These are phyloP conservation scores for Lepus oiostolus DNA, from an alignment of 2,797 vertebrate genomes.

Conservation along the genomic window DNA sequence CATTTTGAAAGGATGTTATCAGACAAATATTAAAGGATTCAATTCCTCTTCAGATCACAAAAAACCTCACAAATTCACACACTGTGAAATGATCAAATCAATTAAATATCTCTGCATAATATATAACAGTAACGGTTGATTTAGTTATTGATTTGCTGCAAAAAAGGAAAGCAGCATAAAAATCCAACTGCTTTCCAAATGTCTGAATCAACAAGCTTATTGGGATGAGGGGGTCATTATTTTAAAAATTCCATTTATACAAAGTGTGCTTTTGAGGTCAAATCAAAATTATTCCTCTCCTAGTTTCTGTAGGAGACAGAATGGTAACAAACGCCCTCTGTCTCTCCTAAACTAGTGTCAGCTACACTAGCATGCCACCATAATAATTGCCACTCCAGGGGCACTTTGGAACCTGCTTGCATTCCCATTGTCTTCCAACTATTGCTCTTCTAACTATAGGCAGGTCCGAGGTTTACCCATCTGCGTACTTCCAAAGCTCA, in stretches of 20 bases:
- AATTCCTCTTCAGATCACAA: background rate
- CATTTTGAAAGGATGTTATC: conserved; percentile 49
- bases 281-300: conserved; percentile 22
- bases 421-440: background rate
- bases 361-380: background rate
- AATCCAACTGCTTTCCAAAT: conserved; percentile 49
- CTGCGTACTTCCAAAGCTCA: background rate
- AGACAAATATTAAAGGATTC: conserved; percentile 54
- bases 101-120: conserved; percentile 3
- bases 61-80: conserved; percentile 9
- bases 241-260: conserved; percentile 4
- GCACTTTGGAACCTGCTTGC: background rate
- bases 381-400: background rate
- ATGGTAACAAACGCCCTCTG: background rate
- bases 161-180: conserved; percentile 48
- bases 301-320: conserved; percentile 4
- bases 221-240: background rate
- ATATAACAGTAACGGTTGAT: background rate
- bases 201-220: conserved; percentile 16
- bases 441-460: background rate
- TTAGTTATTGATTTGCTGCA: background rate
- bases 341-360: background rate
- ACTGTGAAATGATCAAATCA: background rate
- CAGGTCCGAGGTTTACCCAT: background rate
- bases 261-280: conserved; percentile 40